phyloP scores from a whole-genome alignment of 2,113 vertebrate species.

The Spermophilus dauricus region DNA sequence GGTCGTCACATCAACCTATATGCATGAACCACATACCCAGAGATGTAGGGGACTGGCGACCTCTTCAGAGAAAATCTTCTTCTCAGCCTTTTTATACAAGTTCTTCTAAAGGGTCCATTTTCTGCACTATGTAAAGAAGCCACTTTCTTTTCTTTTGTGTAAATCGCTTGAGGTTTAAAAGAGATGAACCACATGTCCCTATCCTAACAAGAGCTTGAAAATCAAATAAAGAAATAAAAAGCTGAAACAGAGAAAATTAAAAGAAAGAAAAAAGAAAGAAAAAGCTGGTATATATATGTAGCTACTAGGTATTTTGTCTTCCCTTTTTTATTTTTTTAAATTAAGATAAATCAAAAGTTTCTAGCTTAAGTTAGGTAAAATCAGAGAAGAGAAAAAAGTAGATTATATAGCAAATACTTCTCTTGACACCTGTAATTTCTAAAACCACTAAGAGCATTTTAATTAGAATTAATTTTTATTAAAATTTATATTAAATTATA shows the following conservation, averaged over 20 bases:
- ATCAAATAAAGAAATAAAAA: constrained; percentile 55
- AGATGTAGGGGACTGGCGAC: background rate
- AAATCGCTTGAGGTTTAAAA: constrained; percentile 41
- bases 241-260: background rate
- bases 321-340: constrained; percentile 41
- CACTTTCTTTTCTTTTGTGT: background rate
- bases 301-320: constrained; percentile 4
- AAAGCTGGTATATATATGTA: background rate
- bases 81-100: background rate
- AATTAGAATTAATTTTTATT: constrained; percentile 36
- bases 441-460: constrained; percentile 71
- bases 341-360: constrained; percentile 55
- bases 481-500: too few relatives aligned
- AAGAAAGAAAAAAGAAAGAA: too few relatives aligned
- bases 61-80: background rate
- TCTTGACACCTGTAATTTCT: constrained; percentile 62
- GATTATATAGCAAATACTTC: constrained; percentile 57
- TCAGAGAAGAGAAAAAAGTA: constrained; percentile 40
- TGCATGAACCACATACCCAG: background rate
- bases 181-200: constrained; percentile 5
- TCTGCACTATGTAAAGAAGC: background rate
- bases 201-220: constrained; percentile 66
- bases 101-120: background rate
- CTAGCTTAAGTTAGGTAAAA: constrained; percentile 70
- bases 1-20: background rate